Evolutionary conservation across 2,113 vertebrate species (phyloP), one percentile per base, ranked within the genome.

Genomic region (Chinchilla lanigera): DNA sequence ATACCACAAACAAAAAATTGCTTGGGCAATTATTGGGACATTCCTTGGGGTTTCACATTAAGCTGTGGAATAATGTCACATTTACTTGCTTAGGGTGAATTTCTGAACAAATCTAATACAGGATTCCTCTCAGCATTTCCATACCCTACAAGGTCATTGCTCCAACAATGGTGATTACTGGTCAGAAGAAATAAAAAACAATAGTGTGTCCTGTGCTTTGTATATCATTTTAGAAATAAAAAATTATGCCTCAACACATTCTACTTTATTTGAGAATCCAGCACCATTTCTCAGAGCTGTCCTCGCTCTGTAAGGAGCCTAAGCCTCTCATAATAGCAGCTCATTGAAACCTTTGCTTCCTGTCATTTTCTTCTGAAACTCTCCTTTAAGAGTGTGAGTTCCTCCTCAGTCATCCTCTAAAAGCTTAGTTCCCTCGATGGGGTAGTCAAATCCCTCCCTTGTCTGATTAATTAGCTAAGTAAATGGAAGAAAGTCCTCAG

Each of bases 401-500:
- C 63, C 44, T 95, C 58, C 35, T 85, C 67, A 77, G 71, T 52
- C 24, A 14, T 30, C 12, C n/a, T 87, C 47, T 24, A 28, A 61
- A 60, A 9, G 26, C 63, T 60, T 26, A 75, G 22, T 10, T 89
- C 47, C 75, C 63, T 90, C 54, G 5, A 13, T 5, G 11, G 63
- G 89, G 47, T 5, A 78, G 52, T 58, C 38, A 83, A 33, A 88
- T 88, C 87, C 47, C 63, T 88, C 58, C 54, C 26, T 61, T 28
- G n/a, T 28, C 85, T 94, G 65, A 97, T 93, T 86, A 75, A 96
- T 96, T 90, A 94, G 71, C 90, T 93, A 82, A 94, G 73, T 80
- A 67, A 92, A 93, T 88, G 54, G 88, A 95, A 96, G 90, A 90
- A 95, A 80, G 58, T 90, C 60, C 87, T 95, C 9, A 7, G 52